Evolutionary conservation across 2,113 vertebrate genomes (phyloP).

Genomic region (Neotragus pygmaeus): DNA sequence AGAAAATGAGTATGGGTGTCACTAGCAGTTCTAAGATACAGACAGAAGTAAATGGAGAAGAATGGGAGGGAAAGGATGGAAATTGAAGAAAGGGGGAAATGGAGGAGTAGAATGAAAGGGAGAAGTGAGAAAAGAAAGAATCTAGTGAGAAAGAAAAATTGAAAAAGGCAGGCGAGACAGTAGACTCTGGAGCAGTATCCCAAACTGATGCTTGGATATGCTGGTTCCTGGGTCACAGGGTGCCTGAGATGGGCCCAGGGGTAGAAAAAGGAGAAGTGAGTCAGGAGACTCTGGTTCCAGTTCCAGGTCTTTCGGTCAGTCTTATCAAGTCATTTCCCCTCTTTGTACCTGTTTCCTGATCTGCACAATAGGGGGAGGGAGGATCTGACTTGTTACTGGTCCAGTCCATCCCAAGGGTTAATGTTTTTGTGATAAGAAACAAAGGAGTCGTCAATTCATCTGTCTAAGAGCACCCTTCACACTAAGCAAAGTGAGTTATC

Average conservation of each 20-base stretch:
- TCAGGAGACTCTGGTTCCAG: neutral
- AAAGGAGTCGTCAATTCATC: neutral
- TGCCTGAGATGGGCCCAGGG: neutral
- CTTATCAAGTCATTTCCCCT: slow-evolving; percentile 39
- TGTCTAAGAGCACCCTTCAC: neutral
- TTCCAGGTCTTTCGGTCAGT: neutral
- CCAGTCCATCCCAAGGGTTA: neutral
- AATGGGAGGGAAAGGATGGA: neutral
- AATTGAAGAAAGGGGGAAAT: neutral
- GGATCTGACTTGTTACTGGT: too few relatives aligned
- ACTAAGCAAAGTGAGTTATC: neutral
- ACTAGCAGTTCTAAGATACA: neutral
- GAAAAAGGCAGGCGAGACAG: neutral
- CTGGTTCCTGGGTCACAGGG: neutral
- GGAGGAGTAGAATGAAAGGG: neutral
- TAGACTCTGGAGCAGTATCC: neutral
- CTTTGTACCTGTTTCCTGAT: neutral
- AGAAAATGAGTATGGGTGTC: neutral
- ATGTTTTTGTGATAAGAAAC: neutral
- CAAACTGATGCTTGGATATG: neutral
- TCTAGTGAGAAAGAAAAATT: neutral
- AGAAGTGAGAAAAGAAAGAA: neutral
- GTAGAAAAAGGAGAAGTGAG: neutral
- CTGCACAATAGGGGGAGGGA: neutral
- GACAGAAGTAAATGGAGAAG: neutral